Conservation (phyloP, 1,140 invertebrate genomes). For the Tachypleus tridentatus region DNA sequence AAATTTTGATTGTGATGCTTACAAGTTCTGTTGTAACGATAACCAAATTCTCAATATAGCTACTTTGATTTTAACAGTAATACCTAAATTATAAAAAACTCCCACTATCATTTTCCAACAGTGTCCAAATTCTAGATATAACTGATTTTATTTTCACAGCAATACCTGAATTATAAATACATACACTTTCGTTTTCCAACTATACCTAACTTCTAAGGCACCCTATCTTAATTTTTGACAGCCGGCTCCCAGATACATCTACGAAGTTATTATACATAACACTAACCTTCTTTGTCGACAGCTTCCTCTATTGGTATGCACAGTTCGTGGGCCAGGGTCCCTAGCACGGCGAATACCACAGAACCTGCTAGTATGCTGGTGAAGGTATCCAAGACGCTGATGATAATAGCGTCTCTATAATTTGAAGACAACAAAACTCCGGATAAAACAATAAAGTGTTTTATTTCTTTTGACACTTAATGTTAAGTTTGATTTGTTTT, state of each 20-base stretch:
- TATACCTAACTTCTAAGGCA: background rate
- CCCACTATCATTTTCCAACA: too few species aligned
- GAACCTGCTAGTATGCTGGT: conserved; percentile 73
- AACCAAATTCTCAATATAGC: too few species aligned
- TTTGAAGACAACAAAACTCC: conserved; percentile 6
- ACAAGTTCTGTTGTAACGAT: too few species aligned
- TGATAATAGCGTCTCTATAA: conserved; percentile 38
- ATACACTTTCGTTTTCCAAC: background rate
- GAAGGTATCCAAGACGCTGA: conserved; percentile 39
- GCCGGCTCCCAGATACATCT: background rate
- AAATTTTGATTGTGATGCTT: too few species aligned
- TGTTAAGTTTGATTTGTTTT: background rate
- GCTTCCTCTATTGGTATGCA: conserved; percentile 17
- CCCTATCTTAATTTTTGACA: background rate
- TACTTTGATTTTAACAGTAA: too few species aligned
- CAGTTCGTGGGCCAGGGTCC: conserved; percentile 26
- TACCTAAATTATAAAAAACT: too few species aligned
- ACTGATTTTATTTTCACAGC: too few species aligned
- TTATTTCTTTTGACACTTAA: too few species aligned
- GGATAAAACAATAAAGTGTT: background rate
- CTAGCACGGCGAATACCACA: conserved; percentile 41
- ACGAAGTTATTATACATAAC: background rate
- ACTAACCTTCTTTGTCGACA: conserved; percentile 16
- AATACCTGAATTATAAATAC: too few species aligned
- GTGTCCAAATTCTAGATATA: too few species aligned